A percentile compares a stretch with the other conserved stretches of the same genome.
Conservation (phyloP, 2,888 invertebrate genomes). For the Hypercompe scribonia region DNA sequence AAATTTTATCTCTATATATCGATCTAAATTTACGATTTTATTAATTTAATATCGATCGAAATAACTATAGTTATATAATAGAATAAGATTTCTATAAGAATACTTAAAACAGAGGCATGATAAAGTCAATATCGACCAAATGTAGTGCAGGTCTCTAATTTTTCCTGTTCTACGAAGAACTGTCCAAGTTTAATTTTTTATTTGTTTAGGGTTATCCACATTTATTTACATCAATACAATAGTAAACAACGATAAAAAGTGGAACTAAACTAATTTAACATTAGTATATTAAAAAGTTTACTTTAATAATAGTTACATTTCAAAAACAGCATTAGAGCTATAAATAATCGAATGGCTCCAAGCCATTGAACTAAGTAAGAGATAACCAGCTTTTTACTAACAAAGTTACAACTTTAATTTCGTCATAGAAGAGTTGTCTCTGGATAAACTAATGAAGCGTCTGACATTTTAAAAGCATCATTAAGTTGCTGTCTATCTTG, state of each 20-base stretch:
- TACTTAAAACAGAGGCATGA: too few species aligned
- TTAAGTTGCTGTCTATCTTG: constrained; percentile 27
- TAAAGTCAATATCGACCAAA: too few species aligned
- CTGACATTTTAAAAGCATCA: constrained; percentile 40
- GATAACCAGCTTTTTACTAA: constrained; percentile 14
- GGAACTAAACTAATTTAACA: too few species aligned
- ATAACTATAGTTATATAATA: not conserved
- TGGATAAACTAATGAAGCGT: constrained; percentile 22
- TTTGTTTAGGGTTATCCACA: too few species aligned
- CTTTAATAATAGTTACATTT: not conserved
- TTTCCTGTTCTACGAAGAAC: too few species aligned
- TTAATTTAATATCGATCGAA: not conserved
- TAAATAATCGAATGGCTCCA: not conserved
- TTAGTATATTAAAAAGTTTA: not conserved
- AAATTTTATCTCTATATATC: too few species aligned
- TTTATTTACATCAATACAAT: too few species aligned
- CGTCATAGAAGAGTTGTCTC: constrained; percentile 13
- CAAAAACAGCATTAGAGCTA: not conserved
- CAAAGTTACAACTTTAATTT: constrained; percentile 1
- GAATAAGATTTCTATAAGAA: not conserved
- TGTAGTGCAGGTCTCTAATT: not conserved
- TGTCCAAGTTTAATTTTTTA: too few species aligned
- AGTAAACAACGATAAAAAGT: too few species aligned
- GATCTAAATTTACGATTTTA: constrained; percentile 3
- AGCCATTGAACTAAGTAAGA: constrained; percentile 17